Conservation (phyloP, 2,888 invertebrate genomes). For the Drosophila fulvimacula region DNA sequence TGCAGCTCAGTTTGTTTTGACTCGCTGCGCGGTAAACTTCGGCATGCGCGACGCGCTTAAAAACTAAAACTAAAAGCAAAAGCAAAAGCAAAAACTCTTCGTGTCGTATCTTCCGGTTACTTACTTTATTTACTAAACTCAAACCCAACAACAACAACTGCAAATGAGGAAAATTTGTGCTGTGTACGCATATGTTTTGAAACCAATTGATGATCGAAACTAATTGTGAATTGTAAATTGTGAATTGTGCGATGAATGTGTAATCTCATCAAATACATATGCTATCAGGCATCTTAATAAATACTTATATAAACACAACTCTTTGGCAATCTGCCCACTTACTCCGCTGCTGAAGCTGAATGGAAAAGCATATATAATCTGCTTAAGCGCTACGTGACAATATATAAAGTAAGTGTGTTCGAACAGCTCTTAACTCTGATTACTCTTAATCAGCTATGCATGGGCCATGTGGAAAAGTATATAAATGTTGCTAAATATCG, state of each 20-base stretch:
- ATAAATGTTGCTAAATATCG: conserved; percentile 1
- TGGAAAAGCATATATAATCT: conserved; percentile 63
- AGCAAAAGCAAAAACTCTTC: conserved; percentile 8
- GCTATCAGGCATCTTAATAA: conserved; percentile 46
- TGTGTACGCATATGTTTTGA: conserved; percentile 18
- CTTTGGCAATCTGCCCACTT: conserved; percentile 37
- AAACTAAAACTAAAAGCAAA: conserved; percentile 1
- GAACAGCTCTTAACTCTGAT: conserved; percentile 39
- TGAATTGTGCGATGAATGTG: conserved; percentile 19
- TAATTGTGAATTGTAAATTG: conserved; percentile 27
- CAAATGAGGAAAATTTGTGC: conserved; percentile 25
- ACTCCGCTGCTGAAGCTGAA: conserved; percentile 34
- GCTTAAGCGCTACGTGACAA: conserved; percentile 61
- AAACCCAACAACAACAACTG: conserved; percentile 12
- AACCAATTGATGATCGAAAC: conserved; percentile 9
- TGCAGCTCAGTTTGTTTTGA: conserved; percentile 60
- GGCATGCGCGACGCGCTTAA: conserved; percentile 43
- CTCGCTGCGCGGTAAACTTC: conserved; percentile 68
- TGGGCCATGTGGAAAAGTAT: conserved; percentile 9
- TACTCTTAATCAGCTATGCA: conserved; percentile 36
- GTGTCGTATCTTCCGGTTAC: conserved; percentile 41
- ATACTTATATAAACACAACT: conserved; percentile 36
- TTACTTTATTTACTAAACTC: conserved; percentile 12
- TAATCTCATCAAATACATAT: conserved; percentile 25
- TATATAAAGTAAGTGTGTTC: conserved; percentile 59